Percentiles rank a stretch among this genome's conserved stretches.
phyloP scores from a whole-genome alignment of 2,113 vertebrate genomes.

The Uria aalge region DNA sequence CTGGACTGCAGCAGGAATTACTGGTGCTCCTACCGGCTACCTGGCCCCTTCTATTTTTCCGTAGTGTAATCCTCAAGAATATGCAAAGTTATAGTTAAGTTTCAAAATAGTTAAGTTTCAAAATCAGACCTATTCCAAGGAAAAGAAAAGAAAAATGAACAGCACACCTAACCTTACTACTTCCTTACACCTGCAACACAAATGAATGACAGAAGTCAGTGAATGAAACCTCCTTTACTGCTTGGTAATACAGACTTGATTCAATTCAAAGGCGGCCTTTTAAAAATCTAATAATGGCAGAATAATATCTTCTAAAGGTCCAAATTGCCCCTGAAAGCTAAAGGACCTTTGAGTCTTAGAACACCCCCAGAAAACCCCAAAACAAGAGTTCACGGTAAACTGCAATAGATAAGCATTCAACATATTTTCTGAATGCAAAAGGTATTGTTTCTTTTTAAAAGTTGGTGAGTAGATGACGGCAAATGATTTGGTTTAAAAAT shows the following conservation, averaged over 20 bases:
- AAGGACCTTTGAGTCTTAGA: neutral
- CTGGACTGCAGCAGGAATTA: neutral
- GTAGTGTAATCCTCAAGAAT: neutral
- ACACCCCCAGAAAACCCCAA: fast-evolving
- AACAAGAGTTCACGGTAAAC: neutral
- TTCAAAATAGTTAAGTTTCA: neutral
- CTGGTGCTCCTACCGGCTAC: neutral
- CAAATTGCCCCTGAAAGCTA: neutral
- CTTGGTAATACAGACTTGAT: neutral
- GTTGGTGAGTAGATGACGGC: neutral
- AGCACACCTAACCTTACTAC: neutral
- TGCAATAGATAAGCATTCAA: neutral
- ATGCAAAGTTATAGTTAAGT: neutral
- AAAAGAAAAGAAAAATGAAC: neutral
- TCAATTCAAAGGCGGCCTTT: neutral
- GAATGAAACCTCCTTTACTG: neutral
- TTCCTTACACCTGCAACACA: neutral
- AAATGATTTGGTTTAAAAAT: neutral
- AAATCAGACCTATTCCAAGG: neutral
- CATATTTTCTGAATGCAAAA: neutral
- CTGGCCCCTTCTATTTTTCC: neutral
- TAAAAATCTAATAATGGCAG: neutral
- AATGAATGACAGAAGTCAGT: neutral
- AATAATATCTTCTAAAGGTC: neutral
- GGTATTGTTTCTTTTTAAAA: neutral